Evolutionary conservation across 2,113 vertebrate species (phyloP).

Genomic region (Puffinus mauretanicus): DNA sequence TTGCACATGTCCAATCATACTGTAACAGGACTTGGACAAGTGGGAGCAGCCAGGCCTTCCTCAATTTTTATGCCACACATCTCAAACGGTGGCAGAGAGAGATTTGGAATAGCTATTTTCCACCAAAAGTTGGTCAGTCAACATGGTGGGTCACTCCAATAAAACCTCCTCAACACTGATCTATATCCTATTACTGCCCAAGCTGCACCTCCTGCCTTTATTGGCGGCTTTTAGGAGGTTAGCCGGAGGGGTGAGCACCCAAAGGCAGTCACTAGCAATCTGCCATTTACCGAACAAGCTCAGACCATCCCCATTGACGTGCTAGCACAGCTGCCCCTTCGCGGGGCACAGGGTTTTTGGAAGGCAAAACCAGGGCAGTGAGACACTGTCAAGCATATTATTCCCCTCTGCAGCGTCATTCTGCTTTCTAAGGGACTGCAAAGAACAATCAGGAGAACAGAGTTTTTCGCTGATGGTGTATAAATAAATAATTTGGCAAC

Average conservation of each 20-base stretch:
- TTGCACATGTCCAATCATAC: not conserved
- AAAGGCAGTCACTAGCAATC: not conserved
- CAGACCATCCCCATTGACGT: not conserved
- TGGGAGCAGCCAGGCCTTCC: not conserved
- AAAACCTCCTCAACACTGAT: not conserved
- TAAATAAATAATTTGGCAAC: not conserved
- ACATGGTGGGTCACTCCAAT: not conserved
- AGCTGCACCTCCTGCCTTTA: not conserved
- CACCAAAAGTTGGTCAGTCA: not conserved
- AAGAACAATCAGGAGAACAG: not conserved
- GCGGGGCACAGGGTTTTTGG: fast-evolving
- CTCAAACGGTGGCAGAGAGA: not conserved
- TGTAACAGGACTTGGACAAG: not conserved
- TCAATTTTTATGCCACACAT: not conserved
- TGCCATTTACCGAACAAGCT: not conserved
- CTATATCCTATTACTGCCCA: not conserved
- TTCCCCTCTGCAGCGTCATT: not conserved
- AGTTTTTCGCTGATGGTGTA: not conserved
- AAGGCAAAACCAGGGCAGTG: not conserved
- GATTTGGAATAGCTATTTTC: not conserved
- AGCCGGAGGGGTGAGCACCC: not conserved
- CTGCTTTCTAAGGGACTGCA: not conserved
- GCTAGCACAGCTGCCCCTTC: not conserved
- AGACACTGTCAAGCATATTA: not conserved
- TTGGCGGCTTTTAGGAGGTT: not conserved